These are phyloP conservation scores for Petaurus breviceps DNA, from an alignment of 2,113 vertebrate genomes.

Conservation along the genomic window DNA sequence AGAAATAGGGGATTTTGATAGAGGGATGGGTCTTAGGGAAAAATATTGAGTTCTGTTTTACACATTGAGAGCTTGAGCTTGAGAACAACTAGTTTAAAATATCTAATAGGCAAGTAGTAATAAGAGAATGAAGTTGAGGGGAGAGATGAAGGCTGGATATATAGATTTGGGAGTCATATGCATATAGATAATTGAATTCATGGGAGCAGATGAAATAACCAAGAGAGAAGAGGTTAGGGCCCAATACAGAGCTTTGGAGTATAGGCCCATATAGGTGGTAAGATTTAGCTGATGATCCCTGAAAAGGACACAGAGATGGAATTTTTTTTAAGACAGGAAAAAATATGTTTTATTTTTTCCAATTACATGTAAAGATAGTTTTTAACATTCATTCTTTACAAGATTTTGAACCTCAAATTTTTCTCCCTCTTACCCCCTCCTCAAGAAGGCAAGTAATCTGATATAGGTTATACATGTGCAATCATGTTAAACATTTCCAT, in stretches of 20 bases:
- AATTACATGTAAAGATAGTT: too few species aligned
- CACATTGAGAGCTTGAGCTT: neutral
- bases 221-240: neutral
- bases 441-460: too few species aligned
- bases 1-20: neutral
- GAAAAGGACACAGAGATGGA: neutral
- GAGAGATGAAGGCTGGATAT: neutral
- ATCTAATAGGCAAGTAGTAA: neutral
- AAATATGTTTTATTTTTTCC: too few species aligned
- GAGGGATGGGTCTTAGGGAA: neutral
- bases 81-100: neutral
- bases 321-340: too few species aligned
- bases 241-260: too few species aligned
- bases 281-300: neutral
- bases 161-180: neutral
- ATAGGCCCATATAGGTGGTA: too few species aligned
- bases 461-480: too few species aligned
- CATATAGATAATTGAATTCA: neutral
- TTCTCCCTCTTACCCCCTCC: too few species aligned
- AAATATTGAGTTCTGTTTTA: neutral
- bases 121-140: neutral
- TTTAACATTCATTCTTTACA: too few species aligned
- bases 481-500: too few species aligned
- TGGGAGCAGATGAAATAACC: neutral
- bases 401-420: too few species aligned